A percentile compares a stretch with the other conserved stretches of the same genome.
Conservation (phyloP, 35 echinoderm and acorn worm genomes). For the Nesometra sesokonis region DNA sequence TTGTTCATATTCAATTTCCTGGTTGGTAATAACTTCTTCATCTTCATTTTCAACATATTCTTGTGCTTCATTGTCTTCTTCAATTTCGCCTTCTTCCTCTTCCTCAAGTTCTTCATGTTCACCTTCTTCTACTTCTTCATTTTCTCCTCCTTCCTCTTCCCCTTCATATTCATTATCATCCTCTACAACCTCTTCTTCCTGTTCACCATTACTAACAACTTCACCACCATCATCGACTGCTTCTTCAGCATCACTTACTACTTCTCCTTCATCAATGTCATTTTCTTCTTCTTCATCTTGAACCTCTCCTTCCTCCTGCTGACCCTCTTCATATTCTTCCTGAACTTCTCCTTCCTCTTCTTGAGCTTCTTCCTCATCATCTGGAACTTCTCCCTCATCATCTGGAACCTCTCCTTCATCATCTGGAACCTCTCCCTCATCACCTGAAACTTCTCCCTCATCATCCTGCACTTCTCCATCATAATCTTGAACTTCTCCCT, state of each 20-base stretch:
- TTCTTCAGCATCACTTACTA: slow-evolving; percentile 7
- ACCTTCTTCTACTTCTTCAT: slow-evolving; percentile 14
- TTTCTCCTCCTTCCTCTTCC: slow-evolving; percentile 9
- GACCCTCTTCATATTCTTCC: neutral
- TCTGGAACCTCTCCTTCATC: neutral
- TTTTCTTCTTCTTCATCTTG: slow-evolving; percentile 19
- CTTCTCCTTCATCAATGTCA: slow-evolving; percentile 14
- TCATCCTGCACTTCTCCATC: slow-evolving; percentile 16
- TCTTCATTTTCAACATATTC: slow-evolving; percentile 18
- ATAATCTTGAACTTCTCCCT: slow-evolving; percentile 3
- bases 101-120: slow-evolving; percentile 26
- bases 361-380: neutral
- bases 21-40: slow-evolving; percentile 17
- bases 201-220: slow-evolving; percentile 14
- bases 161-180: neutral
- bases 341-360: slow-evolving; percentile 2
- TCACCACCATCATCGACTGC: neutral
- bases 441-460: neutral
- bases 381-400: neutral
- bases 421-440: slow-evolving; percentile 8
- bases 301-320: slow-evolving; percentile 3
- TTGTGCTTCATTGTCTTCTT: slow-evolving; percentile 20
- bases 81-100: slow-evolving; percentile 9
- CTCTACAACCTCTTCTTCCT: neutral
- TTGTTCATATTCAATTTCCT: slow-evolving; percentile 5